Base-by-base conservation (phyloP, 2,888 invertebrate genomes). In the Tubiluchus corallicola region DNA sequence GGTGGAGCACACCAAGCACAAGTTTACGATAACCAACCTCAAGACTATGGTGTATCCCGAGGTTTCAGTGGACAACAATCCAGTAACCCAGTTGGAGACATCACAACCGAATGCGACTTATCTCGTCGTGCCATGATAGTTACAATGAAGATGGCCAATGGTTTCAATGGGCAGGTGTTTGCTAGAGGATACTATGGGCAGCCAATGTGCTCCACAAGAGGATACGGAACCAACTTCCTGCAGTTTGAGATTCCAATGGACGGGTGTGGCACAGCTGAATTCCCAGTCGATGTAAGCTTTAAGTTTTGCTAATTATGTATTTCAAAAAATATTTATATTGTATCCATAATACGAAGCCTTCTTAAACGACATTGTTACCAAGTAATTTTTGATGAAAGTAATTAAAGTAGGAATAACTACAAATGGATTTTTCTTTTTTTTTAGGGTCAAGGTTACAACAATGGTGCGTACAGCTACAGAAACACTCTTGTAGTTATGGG, bases 261-360 rank as follows among this genome's bases (percentile, higher is more conserved):
- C 29, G 29, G 29, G n/a, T 29, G 29, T 29, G 29, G 29, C n/a
- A 29, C 29, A 29, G 29, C 29, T n/a, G 29, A 29, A n/a, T 9
- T n/a, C 29, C 29, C 29, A 29, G n/a, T n/a, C n/a, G 29, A 29
- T n/a, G 29, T 29, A 29, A 29, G 29, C 29, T n/a, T 9, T 29
- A 9, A 29, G n/a, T 29, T 9, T 29, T 29, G 29, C 29, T n/a
- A n/a, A n/a, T n/a, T n/a, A n/a, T n/a, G n/a, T n/a, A n/a, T n/a
- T n/a, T n/a, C n/a, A n/a, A n/a, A n/a, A n/a, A n/a, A n/a, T n/a
- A n/a, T n/a, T n/a, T n/a, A n/a, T n/a, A n/a, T n/a, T n/a, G n/a
- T n/a, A n/a, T n/a, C n/a, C n/a, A n/a, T n/a, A n/a, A n/a, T n/a
- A n/a, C n/a, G n/a, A n/a, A n/a, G n/a, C n/a, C n/a, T n/a, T n/a